These are phyloP conservation scores for Thomomys bottae DNA, from an alignment of 2,113 vertebrate species.

Conservation along the genomic window DNA sequence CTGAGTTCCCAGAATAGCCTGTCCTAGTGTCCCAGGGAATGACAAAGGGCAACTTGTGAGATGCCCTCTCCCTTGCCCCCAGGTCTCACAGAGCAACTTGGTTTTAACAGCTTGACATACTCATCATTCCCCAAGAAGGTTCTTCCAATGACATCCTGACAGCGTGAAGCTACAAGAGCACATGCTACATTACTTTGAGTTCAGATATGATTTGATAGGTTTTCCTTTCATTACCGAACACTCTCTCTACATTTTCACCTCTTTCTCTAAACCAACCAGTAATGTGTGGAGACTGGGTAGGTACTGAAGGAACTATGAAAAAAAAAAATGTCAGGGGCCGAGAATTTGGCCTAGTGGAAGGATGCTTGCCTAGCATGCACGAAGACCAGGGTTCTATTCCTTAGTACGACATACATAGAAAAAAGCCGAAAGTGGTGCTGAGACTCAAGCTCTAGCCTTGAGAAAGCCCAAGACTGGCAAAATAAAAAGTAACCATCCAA, in stretches of 20 bases:
- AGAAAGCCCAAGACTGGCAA: no score
- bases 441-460: no score
- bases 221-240: conserved; percentile 22
- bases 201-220: background rate
- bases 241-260: background rate
- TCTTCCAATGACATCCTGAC: background rate
- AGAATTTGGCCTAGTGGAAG: no score
- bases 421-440: no score
- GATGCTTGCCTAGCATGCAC: no score
- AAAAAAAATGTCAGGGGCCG: no score
- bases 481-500: no score
- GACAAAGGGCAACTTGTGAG: background rate
- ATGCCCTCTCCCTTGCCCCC: background rate
- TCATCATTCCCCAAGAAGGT: background rate
- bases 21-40: background rate
- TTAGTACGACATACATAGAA: no score
- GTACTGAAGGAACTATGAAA: background rate
- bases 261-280: background rate
- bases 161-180: background rate
- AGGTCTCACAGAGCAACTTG: background rate
- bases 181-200: background rate
- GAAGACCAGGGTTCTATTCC: no score
- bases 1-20: background rate
- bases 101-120: background rate
- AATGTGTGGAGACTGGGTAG: background rate